Percentiles rank a stretch among this genome's conserved stretches.
Conservation (phyloP, 2,113 vertebrate genomes). For the Salvelinus sp. region DNA sequence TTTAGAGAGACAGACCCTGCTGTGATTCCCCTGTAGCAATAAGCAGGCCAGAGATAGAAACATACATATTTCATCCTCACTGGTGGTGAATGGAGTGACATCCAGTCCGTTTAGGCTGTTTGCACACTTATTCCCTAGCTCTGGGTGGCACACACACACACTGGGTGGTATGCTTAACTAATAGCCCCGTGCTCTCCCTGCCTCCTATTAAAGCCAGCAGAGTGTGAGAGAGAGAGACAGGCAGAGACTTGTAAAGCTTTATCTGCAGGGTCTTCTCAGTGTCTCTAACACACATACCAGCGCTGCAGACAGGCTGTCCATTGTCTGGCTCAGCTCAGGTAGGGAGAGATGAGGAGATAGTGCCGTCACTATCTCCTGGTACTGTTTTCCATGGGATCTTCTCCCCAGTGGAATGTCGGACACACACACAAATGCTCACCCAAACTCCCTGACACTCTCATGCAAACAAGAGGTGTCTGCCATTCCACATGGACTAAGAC, state of each 20-base stretch:
- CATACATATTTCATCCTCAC: conserved; percentile 22
- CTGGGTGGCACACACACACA: conserved; percentile 66
- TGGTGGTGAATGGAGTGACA: conserved; percentile 54
- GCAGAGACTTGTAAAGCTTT: conserved; percentile 61
- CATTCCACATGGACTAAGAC: conserved; percentile 1
- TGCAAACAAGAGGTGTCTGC: conserved; percentile 31
- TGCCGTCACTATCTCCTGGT: too few relatives aligned
- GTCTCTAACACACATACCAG: conserved; percentile 37
- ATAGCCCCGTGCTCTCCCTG: conserved; percentile 25
- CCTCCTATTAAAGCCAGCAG: conserved; percentile 11
- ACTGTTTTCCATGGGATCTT: conserved; percentile 42
- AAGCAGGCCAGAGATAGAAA: conserved; percentile 23
- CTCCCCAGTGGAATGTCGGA: conserved; percentile 44
- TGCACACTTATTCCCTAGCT: conserved; percentile 31
- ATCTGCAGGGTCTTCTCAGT: conserved; percentile 51
- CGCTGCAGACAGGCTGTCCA: conserved; percentile 56
- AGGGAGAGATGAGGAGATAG: conserved; percentile 44
- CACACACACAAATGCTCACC: conserved; percentile 1
- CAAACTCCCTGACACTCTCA: neutral
- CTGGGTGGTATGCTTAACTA: conserved; percentile 67
- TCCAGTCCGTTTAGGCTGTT: conserved; percentile 40
- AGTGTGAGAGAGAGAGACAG: conserved; percentile 42
- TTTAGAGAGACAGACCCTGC: conserved; percentile 18
- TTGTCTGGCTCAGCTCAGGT: conserved; percentile 64
- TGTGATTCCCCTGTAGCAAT: conserved; percentile 30